Evolutionary conservation across 1,140 invertebrate species (phyloP).

Genomic region (Zaprionus ornatus): DNA sequence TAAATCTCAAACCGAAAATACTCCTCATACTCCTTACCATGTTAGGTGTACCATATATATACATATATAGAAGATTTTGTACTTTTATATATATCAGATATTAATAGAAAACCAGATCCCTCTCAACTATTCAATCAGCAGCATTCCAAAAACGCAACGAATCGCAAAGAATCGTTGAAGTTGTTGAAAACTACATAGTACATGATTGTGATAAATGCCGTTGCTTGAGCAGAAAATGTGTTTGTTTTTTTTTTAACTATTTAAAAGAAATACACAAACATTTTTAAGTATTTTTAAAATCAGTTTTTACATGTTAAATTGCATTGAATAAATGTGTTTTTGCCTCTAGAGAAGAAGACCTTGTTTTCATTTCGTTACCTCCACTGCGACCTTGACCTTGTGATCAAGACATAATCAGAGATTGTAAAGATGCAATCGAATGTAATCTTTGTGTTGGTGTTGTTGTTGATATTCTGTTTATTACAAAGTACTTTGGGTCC

Average conservation of each 20-base stretch:
- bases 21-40: slow-evolving; percentile 1
- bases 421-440: not conserved
- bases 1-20: slow-evolving; percentile 17
- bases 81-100: slow-evolving; percentile 61
- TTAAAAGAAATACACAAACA: slow-evolving; percentile 23
- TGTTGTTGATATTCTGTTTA: slow-evolving; percentile 48
- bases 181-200: slow-evolving; percentile 53
- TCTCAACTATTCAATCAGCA: slow-evolving; percentile 36
- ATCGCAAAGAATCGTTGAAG: slow-evolving; percentile 41
- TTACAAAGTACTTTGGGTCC: slow-evolving; percentile 71
- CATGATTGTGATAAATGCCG: slow-evolving; percentile 77
- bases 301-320: slow-evolving; percentile 75
- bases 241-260: slow-evolving; percentile 46
- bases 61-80: slow-evolving; percentile 58
- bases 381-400: slow-evolving; percentile 26
- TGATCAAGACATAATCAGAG: not conserved
- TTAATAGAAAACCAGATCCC: slow-evolving; percentile 12
- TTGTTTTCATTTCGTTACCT: slow-evolving; percentile 10
- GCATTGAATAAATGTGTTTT: slow-evolving; percentile 73
- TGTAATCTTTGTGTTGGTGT: slow-evolving; percentile 8
- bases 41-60: not conserved
- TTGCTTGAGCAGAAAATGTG: slow-evolving; percentile 71
- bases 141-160: slow-evolving; percentile 48
- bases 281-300: slow-evolving; percentile 57
- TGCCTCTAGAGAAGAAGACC: slow-evolving; percentile 45